Evolutionary conservation across 2,113 vertebrate genomes (phyloP).

Genomic region (Petroica traversi): DNA sequence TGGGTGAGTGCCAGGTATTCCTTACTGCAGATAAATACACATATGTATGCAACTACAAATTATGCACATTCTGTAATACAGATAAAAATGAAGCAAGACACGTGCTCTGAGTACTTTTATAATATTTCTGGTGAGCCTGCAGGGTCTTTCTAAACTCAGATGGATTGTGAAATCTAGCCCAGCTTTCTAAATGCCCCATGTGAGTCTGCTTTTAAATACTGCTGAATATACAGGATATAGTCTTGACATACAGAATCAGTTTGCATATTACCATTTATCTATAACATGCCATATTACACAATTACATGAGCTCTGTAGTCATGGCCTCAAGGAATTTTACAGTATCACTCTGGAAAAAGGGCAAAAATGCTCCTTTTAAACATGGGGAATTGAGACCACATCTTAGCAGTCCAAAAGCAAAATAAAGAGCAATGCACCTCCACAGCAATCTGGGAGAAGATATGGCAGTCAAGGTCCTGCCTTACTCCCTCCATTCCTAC

Average conservation of each 20-base stretch:
- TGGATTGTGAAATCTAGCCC: background rate
- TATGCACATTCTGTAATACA: background rate
- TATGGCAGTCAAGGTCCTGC: background rate
- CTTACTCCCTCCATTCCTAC: background rate
- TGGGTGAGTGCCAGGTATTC: background rate
- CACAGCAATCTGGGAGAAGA: background rate
- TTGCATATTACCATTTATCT: background rate
- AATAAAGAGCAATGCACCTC: background rate
- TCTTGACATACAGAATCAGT: background rate
- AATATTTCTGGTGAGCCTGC: background rate
- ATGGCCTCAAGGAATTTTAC: background rate
- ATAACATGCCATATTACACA: background rate
- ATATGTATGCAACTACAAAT: accelerated
- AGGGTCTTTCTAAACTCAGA: background rate
- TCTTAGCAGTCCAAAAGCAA: background rate
- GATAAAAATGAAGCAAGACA: background rate
- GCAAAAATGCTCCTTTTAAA: background rate
- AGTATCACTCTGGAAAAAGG: background rate
- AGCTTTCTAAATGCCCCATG: background rate
- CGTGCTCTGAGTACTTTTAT: background rate
- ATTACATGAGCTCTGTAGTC: background rate
- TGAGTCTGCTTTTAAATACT: background rate
- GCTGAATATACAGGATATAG: no score
- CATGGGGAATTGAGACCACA: accelerated
- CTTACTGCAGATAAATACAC: background rate